phyloP scores from a whole-genome alignment of 2,113 vertebrate species.

The Sceloporus undulatus region DNA sequence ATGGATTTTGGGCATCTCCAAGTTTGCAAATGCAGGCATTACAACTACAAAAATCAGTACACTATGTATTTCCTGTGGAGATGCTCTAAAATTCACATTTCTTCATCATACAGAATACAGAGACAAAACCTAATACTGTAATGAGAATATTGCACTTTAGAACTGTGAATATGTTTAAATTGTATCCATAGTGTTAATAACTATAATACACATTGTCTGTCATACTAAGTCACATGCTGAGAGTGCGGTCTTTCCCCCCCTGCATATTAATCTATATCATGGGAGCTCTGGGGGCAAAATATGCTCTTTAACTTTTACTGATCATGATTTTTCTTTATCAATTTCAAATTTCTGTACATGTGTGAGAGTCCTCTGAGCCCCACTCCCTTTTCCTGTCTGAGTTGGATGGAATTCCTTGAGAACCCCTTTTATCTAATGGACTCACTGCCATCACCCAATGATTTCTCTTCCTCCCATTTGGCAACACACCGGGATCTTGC shows the following conservation, averaged over 20 bases:
- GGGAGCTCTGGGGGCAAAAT: neutral
- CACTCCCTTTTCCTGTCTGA: too few species aligned
- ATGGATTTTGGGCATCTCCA: too few species aligned
- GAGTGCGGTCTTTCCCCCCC: neutral
- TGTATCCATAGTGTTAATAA: neutral
- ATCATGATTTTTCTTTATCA: too few species aligned
- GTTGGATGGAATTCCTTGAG: too few species aligned
- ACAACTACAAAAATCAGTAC: neutral
- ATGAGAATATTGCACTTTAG: neutral
- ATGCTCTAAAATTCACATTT: neutral
- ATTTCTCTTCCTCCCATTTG: too few species aligned
- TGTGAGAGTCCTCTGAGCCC: too few species aligned
- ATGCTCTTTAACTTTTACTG: neutral
- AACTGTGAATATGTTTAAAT: conserved; percentile 1
- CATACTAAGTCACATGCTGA: neutral
- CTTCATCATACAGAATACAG: too few species aligned
- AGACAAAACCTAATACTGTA: neutral
- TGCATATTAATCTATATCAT: conserved; percentile 8
- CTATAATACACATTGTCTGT: conserved; percentile 9
- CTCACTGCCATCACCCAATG: too few species aligned
- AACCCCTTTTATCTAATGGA: too few species aligned
- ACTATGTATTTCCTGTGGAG: neutral
- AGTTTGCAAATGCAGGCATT: neutral
- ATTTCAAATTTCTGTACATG: too few species aligned
- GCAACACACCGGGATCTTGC: too few species aligned